Conservation (phyloP, 2,797 vertebrate genomes). For the Artibeus jamaicensis region DNA sequence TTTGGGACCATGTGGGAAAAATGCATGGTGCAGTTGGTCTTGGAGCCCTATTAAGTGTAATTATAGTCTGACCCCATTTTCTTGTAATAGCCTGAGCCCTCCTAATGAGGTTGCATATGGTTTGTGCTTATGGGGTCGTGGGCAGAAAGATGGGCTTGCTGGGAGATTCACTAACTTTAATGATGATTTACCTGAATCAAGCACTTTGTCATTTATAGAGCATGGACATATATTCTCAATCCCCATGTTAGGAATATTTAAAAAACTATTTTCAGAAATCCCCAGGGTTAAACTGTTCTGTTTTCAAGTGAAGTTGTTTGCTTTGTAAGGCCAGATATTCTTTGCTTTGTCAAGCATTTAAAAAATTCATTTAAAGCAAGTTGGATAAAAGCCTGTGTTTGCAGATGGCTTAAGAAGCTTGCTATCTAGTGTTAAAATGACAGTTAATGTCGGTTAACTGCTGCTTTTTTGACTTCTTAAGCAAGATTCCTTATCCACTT, state of each 20-base stretch:
- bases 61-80: not conserved
- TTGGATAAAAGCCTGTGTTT: slow-evolving; percentile 32
- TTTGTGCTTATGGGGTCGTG: not conserved
- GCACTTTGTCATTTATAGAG: not conserved
- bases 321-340: not conserved
- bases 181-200: not conserved
- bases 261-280: not conserved
- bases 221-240: not conserved
- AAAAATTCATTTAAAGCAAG: slow-evolving; percentile 45
- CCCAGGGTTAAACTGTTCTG: slow-evolving; percentile 20
- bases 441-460: not conserved
- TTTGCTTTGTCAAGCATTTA: slow-evolving; percentile 55
- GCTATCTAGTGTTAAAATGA: not conserved
- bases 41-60: not conserved
- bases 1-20: not conserved
- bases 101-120: not conserved
- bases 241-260: not conserved
- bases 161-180: not conserved
- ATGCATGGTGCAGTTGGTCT: not conserved
- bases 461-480: not conserved
- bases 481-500: not conserved
- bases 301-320: slow-evolving; percentile 52
- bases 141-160: not conserved
- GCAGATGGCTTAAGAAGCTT: not conserved
- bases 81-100: not conserved